Conservation (phyloP, 2,797 vertebrate species). For the Cirrhinus mrigala region DNA sequence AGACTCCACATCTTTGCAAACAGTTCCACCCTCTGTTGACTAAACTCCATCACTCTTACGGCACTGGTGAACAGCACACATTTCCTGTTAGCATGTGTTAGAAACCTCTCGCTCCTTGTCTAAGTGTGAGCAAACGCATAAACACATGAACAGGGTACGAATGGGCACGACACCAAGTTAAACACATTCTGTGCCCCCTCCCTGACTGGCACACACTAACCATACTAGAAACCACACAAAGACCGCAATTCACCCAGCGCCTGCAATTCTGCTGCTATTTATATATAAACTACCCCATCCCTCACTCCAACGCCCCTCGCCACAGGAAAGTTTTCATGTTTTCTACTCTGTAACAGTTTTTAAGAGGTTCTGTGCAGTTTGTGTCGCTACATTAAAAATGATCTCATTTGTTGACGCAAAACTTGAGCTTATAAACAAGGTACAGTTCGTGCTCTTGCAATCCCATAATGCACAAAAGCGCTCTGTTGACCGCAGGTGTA, state of each 20-base stretch:
- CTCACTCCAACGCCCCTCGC: constrained; percentile 59
- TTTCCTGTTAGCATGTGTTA: constrained; percentile 6
- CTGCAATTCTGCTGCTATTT: constrained; percentile 63
- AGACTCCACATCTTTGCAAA: constrained; percentile 60
- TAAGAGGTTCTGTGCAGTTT: constrained; percentile 63
- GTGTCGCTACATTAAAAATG: constrained; percentile 62
- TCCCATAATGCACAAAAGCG: constrained; percentile 24
- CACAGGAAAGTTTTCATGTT: constrained; percentile 47
- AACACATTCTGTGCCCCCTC: constrained; percentile 74
- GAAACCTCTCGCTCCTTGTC: background rate
- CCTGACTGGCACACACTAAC: constrained; percentile 69
- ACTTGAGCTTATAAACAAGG: constrained; percentile 49
- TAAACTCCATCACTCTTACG: constrained; percentile 38
- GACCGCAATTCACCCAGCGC: constrained; percentile 76
- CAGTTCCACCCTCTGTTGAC: constrained; percentile 54
- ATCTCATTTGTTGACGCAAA: constrained; percentile 67
- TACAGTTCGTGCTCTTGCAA: background rate
- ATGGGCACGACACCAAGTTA: constrained; percentile 73
- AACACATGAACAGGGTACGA: constrained; percentile 63
- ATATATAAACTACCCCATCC: constrained; percentile 67
- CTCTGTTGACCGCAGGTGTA: constrained; percentile 55
- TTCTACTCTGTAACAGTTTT: constrained; percentile 55
- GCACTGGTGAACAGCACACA: constrained; percentile 54
- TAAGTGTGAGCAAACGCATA: constrained; percentile 59
- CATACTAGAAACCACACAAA: constrained; percentile 74